A percentile compares a stretch with the other conserved stretches of the same genome.
Conservation (phyloP, 2,888 invertebrate species). For the Drosophila paramelanica region DNA sequence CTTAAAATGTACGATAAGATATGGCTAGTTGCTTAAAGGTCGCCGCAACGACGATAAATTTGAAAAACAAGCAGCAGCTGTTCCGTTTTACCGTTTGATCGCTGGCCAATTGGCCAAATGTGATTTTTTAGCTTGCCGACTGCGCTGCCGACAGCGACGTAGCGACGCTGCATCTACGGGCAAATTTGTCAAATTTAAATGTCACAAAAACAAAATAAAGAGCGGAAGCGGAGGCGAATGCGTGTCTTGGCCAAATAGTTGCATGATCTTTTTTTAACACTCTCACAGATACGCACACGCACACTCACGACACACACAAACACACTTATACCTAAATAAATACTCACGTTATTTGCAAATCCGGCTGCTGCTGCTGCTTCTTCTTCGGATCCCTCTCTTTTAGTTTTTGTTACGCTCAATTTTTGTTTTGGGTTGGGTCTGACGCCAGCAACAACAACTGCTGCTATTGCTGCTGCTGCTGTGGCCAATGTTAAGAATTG, state of each 20-base stretch:
- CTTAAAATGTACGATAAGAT: constrained; percentile 45
- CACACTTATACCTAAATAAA: constrained; percentile 30
- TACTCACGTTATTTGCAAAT: constrained; percentile 76
- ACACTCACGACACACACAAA: constrained; percentile 15
- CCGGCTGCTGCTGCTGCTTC: constrained; percentile 61
- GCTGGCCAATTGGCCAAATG: constrained; percentile 42
- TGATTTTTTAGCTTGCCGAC: constrained; percentile 30
- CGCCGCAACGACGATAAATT: constrained; percentile 10
- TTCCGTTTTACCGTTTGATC: constrained; percentile 8
- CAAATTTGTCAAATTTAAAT: constrained; percentile 62
- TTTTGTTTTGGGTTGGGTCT: constrained; percentile 76
- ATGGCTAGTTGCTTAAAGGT: constrained; percentile 42
- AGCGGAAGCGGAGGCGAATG: constrained; percentile 66
- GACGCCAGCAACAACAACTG: constrained; percentile 55
- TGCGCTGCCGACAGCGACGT: constrained; percentile 32
- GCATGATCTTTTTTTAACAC: constrained; percentile 73
- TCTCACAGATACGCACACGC: constrained; percentile 48
- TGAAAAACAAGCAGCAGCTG: constrained; percentile 43
- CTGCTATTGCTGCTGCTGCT: constrained; percentile 71
- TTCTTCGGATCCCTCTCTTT: constrained; percentile 46
- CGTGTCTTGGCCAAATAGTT: constrained; percentile 67
- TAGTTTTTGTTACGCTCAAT: constrained; percentile 50
- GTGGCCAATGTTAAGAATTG: constrained; percentile 73
- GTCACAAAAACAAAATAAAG: constrained; percentile 46
- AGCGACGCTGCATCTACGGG: constrained; percentile 33